Conservation (phyloP, 2,797 vertebrate genomes). For the Phyllotis vaccarum region DNA sequence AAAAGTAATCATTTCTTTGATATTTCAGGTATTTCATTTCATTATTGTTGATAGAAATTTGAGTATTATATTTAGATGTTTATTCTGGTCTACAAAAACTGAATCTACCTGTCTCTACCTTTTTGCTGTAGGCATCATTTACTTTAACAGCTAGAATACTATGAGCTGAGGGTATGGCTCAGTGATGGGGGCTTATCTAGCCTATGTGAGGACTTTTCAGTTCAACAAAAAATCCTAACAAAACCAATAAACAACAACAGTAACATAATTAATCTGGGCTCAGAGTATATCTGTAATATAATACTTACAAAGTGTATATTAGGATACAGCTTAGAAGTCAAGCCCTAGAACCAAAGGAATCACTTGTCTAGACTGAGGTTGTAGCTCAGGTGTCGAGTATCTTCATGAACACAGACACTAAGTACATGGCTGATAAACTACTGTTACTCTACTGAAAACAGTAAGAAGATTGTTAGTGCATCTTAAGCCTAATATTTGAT, state of each 20-base stretch:
- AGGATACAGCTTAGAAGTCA: background rate
- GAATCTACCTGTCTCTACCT: too few species aligned
- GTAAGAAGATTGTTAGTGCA: background rate
- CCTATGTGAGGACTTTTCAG: background rate
- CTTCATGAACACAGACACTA: background rate
- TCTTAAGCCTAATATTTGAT: background rate
- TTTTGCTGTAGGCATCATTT: background rate
- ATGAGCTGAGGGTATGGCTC: background rate
- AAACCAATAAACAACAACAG: background rate
- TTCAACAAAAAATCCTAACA: background rate
- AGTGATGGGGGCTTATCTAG: background rate
- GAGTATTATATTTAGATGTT: background rate
- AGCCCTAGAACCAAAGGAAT: background rate
- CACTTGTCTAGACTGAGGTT: background rate
- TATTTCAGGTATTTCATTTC: background rate
- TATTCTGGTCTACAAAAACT: background rate
- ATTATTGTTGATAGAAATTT: background rate
- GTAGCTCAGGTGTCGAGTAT: background rate
- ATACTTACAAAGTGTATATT: too few species aligned
- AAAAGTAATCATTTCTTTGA: background rate
- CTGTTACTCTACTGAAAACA: fast-evolving
- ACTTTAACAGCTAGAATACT: background rate
- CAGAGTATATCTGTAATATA: background rate
- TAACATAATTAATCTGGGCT: background rate
- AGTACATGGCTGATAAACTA: background rate